Conservation (phyloP, 2,113 vertebrate species). For the Castor canadensis region DNA sequence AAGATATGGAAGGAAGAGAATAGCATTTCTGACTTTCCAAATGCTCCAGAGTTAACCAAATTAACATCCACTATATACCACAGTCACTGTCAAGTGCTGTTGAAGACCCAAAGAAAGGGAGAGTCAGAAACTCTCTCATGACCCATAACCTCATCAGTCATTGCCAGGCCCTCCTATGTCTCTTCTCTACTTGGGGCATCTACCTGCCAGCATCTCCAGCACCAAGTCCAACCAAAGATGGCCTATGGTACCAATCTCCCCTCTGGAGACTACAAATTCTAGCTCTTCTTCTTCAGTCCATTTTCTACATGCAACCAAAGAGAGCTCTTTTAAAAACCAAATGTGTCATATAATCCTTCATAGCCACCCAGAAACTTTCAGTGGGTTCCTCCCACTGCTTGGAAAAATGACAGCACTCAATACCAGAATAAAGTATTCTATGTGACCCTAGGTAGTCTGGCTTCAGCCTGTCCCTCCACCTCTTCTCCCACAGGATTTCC, state of each 20-base stretch:
- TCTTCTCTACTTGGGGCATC: neutral
- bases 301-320: neutral
- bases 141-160: neutral
- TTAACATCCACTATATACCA: neutral
- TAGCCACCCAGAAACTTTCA: neutral
- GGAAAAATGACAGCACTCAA: neutral
- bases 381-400: too few species aligned
- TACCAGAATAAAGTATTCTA: neutral
- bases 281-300: neutral
- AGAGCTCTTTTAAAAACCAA: neutral
- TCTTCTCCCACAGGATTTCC: neutral
- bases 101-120: neutral
- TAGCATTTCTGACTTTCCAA: neutral
- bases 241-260: neutral
- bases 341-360: neutral
- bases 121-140: neutral
- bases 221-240: neutral
- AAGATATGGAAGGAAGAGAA: neutral
- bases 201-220: neutral
- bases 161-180: neutral
- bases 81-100: neutral
- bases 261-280: neutral
- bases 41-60: neutral
- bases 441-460: neutral
- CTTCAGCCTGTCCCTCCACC: neutral